Evolutionary conservation across 2,888 invertebrate genomes (phyloP).

Genomic region (Nipponacmea schrenckii): DNA sequence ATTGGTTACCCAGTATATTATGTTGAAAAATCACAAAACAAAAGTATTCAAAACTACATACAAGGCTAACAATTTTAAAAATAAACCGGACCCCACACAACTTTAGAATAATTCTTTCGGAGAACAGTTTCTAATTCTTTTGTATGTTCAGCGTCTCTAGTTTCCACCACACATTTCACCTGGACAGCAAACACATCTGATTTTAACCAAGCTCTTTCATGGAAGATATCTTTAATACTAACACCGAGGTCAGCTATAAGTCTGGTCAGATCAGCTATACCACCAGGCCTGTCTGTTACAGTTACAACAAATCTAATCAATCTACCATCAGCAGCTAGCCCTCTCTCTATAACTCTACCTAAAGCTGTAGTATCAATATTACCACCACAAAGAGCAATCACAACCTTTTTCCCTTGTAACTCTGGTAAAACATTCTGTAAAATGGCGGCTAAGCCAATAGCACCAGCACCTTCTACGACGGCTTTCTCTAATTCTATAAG

Average conservation of each 20-base stretch:
- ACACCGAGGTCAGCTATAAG: slow-evolving; percentile 82
- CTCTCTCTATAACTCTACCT: slow-evolving; percentile 87
- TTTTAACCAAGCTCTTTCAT: slow-evolving; percentile 93
- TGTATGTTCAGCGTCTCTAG: slow-evolving; percentile 83
- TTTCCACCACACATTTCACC: slow-evolving; percentile 90
- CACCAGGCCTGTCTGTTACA: slow-evolving; percentile 86
- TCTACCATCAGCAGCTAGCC: slow-evolving; percentile 85
- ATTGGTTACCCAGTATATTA: too few species aligned
- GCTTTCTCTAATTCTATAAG: slow-evolving; percentile 86
- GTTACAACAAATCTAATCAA: slow-evolving; percentile 74
- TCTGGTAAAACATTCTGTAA: slow-evolving; percentile 84
- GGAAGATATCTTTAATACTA: slow-evolving; percentile 91
- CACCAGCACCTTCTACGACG: slow-evolving; percentile 92
- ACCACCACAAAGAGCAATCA: slow-evolving; percentile 82
- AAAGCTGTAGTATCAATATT: slow-evolving; percentile 93
- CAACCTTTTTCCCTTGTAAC: slow-evolving; percentile 85
- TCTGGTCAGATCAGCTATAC: slow-evolving; percentile 85
- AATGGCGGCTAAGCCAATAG: slow-evolving; percentile 85
- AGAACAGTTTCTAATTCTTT: slow-evolving; percentile 70
- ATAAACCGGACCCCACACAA: slow-evolving; percentile 46
- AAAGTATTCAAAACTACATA: too few species aligned
- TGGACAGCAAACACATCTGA: slow-evolving; percentile 81
- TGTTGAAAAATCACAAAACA: too few species aligned
- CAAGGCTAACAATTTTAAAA: neutral
- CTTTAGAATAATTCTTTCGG: slow-evolving; percentile 48